A percentile compares a stretch with the other conserved stretches of the same genome.
Evolutionary conservation across 2,888 invertebrate genomes (phyloP).

Genomic region (Stenichneumon culpator): DNA sequence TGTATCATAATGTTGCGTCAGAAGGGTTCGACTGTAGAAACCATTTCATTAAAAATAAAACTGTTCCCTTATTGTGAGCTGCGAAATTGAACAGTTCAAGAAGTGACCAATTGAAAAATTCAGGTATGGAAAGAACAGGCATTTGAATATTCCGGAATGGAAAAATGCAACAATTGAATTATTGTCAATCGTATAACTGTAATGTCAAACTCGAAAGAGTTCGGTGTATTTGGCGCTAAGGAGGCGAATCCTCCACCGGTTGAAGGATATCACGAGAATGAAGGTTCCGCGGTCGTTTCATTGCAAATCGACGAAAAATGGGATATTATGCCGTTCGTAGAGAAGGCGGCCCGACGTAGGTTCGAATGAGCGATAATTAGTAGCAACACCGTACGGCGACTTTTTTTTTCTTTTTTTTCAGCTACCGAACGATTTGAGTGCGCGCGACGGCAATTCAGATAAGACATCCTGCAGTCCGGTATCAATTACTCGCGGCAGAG

Average conservation of each 20-base stretch:
- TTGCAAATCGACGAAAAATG: conserved; percentile 20
- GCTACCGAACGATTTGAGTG: conserved; percentile 41
- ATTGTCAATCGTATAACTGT: neutral
- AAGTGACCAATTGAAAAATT: too few species aligned
- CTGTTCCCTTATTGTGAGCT: neutral
- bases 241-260: neutral
- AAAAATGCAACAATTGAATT: too few species aligned
- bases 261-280: neutral
- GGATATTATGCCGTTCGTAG: conserved; percentile 20
- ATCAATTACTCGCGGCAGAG: conserved; percentile 74
- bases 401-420: neutral
- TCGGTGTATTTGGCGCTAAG: neutral
- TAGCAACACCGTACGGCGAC: conserved; percentile 24
- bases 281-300: neutral
- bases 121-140: too few species aligned
- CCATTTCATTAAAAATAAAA: conserved; percentile 36
- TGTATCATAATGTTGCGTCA: conserved; percentile 53
- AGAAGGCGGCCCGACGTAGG: conserved; percentile 13
- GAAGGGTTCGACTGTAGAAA: conserved; percentile 38
- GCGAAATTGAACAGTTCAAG: neutral
- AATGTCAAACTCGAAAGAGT: neutral
- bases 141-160: too few species aligned
- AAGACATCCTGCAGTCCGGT: conserved; percentile 73
- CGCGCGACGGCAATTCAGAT: conserved; percentile 73
- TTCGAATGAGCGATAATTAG: conserved; percentile 62